Conservation (phyloP, 1,140 invertebrate genomes). For the Macrobrachium rosenbergii region DNA sequence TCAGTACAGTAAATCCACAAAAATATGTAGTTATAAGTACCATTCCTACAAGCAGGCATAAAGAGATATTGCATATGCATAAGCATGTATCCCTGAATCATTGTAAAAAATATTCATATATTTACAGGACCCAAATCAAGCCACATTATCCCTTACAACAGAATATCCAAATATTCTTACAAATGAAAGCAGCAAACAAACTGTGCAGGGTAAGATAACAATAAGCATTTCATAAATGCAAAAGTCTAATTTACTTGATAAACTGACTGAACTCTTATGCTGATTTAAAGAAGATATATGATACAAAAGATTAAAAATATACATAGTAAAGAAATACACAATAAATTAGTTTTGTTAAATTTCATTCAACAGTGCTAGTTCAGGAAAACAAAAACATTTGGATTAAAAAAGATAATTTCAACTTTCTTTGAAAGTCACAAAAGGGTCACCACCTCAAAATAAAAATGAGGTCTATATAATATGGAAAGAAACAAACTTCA, state of each 20-base stretch:
- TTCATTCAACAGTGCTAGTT: not conserved
- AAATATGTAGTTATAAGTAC: too few species aligned
- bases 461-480: not conserved
- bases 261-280: too few species aligned
- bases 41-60: not conserved
- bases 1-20: too few species aligned
- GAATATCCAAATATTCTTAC: conserved; percentile 36
- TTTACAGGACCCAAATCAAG: conserved; percentile 21
- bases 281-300: too few species aligned
- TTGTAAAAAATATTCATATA: not conserved
- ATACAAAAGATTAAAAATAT: not conserved
- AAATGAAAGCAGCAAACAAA: not conserved
- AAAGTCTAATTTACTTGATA: not conserved
- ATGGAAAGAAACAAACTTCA: too few species aligned
- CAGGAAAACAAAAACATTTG: not conserved
- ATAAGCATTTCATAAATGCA: not conserved
- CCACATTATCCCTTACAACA: conserved; percentile 46
- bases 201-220: not conserved
- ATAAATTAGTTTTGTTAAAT: conserved; percentile 31
- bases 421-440: not conserved
- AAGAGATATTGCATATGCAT: not conserved
- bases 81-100: conserved; percentile 12
- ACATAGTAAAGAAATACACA: conserved; percentile 10
- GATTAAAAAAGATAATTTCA: conserved; percentile 5
- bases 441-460: not conserved